Evolutionary conservation across 2,797 vertebrate genomes (phyloP).

Genomic region (Xenops minutus): DNA sequence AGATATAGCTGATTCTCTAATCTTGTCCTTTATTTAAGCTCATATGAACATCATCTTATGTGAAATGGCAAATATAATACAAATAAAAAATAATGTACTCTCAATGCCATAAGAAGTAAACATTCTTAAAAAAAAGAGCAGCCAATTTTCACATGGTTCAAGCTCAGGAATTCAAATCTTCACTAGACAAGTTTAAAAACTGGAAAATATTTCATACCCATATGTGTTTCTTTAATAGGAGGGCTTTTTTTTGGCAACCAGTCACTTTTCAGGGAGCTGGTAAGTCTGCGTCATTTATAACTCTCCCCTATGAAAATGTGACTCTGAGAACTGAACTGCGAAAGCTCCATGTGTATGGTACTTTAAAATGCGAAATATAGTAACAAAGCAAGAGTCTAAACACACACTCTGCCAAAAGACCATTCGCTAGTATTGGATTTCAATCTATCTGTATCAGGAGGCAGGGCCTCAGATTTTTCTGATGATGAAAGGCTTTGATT

Average conservation of each 20-base stretch:
- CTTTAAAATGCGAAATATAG: constrained; percentile 18
- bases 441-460: not conserved
- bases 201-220: not conserved
- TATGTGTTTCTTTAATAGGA: not conserved
- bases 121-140: fast-evolving
- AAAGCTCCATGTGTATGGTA: not conserved
- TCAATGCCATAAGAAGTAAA: not conserved
- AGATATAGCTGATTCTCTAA: not conserved
- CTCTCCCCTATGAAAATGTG: not conserved
- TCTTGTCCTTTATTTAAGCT: not conserved
- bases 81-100: not conserved
- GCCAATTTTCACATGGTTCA: not conserved
- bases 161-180: not conserved
- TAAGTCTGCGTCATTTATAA: not conserved
- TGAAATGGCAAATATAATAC: not conserved
- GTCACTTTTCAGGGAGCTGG: not conserved
- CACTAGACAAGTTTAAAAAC: not conserved
- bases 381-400: constrained; percentile 7
- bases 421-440: constrained; percentile 20
- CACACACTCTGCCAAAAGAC: not conserved
- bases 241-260: not conserved
- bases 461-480: not conserved
- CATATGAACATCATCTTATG: not conserved
- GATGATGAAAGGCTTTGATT: not conserved
- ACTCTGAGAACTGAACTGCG: not conserved